phyloP scores from a whole-genome alignment of 92 coral and sea anemone species.

The Actinostola sp. region DNA sequence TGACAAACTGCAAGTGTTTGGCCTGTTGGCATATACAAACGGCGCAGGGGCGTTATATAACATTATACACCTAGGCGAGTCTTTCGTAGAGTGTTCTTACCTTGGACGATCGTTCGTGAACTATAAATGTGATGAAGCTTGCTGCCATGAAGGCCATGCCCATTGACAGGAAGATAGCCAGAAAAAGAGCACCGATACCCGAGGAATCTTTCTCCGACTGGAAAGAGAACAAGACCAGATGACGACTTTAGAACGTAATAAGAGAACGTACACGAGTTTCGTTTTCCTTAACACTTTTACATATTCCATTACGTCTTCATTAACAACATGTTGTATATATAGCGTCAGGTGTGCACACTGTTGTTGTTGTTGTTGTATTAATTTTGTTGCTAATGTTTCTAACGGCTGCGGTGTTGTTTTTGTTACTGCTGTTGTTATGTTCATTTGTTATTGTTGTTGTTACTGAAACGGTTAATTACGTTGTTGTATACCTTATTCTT shows the following conservation, averaged over 20 bases:
- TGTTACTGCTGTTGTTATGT: neutral
- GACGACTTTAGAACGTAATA: neutral
- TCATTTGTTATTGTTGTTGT: too few relatives aligned
- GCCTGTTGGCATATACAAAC: slow-evolving; percentile 51
- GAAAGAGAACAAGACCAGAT: neutral
- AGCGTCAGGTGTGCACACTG: too few relatives aligned
- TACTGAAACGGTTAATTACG: neutral
- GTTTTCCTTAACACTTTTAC: too few relatives aligned
- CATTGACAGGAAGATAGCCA: slow-evolving; percentile 86
- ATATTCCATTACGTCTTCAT: too few relatives aligned
- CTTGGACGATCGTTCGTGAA: slow-evolving; percentile 89
- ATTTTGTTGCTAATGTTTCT: too few relatives aligned
- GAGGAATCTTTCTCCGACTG: slow-evolving; percentile 62
- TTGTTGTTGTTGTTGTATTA: too few relatives aligned
- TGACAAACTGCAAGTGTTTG: slow-evolving; percentile 94
- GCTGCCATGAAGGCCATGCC: slow-evolving; percentile 99
- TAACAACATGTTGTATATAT: too few relatives aligned
- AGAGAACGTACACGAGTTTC: too few relatives aligned
- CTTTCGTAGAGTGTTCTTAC: slow-evolving; percentile 25
- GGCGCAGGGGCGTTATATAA: neutral
- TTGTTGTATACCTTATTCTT: slow-evolving; percentile 67
- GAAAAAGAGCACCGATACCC: slow-evolving; percentile 57
- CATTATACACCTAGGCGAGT: neutral
- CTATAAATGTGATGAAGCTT: slow-evolving; percentile 88
- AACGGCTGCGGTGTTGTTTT: neutral